phyloP scores from a whole-genome alignment of 2,888 invertebrate species.

The Peribatodes rhomboidaria region DNA sequence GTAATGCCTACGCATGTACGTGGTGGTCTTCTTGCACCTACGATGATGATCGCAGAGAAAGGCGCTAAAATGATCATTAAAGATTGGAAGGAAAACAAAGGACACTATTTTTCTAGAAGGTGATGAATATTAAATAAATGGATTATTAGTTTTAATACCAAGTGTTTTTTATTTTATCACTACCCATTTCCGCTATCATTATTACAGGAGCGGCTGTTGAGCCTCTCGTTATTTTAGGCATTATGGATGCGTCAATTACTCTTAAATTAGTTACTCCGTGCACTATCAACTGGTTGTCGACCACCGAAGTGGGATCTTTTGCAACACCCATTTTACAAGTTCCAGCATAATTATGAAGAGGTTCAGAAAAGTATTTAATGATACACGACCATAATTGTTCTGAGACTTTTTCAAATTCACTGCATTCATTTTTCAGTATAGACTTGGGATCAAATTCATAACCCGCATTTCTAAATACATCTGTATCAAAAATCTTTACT shows the following conservation, averaged over 20 bases:
- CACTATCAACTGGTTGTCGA: slow-evolving; percentile 70
- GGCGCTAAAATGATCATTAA: slow-evolving; percentile 75
- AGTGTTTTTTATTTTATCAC: slow-evolving; percentile 79
- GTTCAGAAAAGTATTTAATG: slow-evolving; percentile 79
- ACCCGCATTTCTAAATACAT: slow-evolving; percentile 73
- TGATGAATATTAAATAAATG: slow-evolving; percentile 62
- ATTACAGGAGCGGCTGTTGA: slow-evolving; percentile 80
- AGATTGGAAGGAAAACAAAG: slow-evolving; percentile 80
- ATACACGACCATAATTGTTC: slow-evolving; percentile 80
- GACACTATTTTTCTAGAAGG: slow-evolving; percentile 66
- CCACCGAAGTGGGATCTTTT: slow-evolving; percentile 75
- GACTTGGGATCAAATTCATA: slow-evolving; percentile 76
- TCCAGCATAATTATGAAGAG: slow-evolving; percentile 78
- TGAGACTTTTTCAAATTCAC: slow-evolving; percentile 72
- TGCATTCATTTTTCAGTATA: slow-evolving; percentile 77
- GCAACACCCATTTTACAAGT: slow-evolving; percentile 81
- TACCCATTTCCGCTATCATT: slow-evolving; percentile 83
- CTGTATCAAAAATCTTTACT: slow-evolving; percentile 79
- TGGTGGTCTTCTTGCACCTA: slow-evolving; percentile 74
- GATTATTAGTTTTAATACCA: slow-evolving; percentile 69
- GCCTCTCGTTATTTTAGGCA: slow-evolving; percentile 79
- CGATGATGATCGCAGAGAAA: slow-evolving; percentile 83
- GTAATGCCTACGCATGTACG: slow-evolving; percentile 81
- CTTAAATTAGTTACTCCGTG: slow-evolving; percentile 74
- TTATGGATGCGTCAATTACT: slow-evolving; percentile 78